Percentiles rank a stretch among this genome's conserved stretches.
phyloP scores from a whole-genome alignment of 2,888 invertebrate genomes.

The Eulithis testata region DNA sequence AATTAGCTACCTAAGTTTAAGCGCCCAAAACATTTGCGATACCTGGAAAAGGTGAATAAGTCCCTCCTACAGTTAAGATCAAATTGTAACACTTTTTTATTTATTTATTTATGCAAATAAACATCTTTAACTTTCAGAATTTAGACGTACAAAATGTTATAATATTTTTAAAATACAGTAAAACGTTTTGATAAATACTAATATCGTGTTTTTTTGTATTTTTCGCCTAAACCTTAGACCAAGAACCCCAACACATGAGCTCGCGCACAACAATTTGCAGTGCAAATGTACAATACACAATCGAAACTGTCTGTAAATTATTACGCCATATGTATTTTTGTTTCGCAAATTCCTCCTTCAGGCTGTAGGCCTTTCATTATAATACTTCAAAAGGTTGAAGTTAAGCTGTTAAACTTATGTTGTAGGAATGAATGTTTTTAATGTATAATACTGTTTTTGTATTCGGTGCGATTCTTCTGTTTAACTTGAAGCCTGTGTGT shows the following conservation, averaged over 20 bases:
- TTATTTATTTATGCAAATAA: no score
- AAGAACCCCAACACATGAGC: conserved; percentile 28
- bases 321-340: conserved; percentile 70
- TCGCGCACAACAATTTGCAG: conserved; percentile 60
- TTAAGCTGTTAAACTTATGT: background rate
- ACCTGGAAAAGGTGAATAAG: no score
- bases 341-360: conserved; percentile 59
- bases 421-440: background rate
- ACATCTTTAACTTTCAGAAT: no score
- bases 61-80: no score
- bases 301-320: conserved; percentile 56
- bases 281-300: conserved; percentile 71
- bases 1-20: no score
- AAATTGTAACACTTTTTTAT: no score
- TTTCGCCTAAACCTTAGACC: conserved; percentile 18
- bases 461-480: background rate
- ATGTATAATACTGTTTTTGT: background rate
- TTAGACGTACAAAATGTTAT: no score
- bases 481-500: background rate
- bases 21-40: no score
- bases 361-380: conserved; percentile 38
- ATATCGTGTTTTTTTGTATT: conserved; percentile 4
- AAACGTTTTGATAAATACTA: no score
- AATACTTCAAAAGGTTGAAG: conserved; percentile 15
- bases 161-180: no score